A percentile compares a stretch with the other conserved stretches of the same genome.
Evolutionary conservation across 2,797 vertebrate genomes (phyloP).

Genomic region (Propithecus perrieri): DNA sequence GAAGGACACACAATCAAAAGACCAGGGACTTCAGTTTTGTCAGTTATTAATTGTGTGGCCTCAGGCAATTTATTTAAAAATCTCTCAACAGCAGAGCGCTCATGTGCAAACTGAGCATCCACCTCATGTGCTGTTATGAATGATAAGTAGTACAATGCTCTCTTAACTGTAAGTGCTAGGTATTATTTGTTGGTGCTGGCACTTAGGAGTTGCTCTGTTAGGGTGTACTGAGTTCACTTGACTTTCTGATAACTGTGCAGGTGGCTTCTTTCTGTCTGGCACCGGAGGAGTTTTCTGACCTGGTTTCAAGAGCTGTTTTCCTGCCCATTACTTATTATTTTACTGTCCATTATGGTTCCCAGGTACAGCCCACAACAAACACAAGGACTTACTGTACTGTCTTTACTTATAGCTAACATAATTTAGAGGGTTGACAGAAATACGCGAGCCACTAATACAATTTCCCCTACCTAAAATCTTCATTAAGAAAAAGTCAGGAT

Average conservation of each 20-base stretch:
- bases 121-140: background rate
- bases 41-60: background rate
- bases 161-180: background rate
- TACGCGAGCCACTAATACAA: background rate
- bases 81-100: background rate
- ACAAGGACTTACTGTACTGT: background rate
- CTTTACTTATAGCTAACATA: background rate
- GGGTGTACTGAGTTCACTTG: background rate
- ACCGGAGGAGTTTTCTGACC: background rate
- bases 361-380: background rate
- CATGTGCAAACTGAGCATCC: background rate
- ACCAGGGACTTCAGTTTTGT: background rate
- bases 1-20: background rate
- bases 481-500: constrained; percentile 37
- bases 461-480: constrained; percentile 44
- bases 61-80: background rate
- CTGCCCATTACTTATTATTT: constrained; percentile 12
- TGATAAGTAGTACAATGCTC: background rate
- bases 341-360: background rate
- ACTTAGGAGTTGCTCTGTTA: background rate
- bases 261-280: background rate
- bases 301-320: constrained; percentile 31
- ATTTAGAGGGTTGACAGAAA: constrained; percentile 32
- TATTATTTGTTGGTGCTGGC: background rate
- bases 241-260: background rate